Evolutionary conservation across 2,888 invertebrate species (phyloP).

Genomic region (Acronicta leporina): DNA sequence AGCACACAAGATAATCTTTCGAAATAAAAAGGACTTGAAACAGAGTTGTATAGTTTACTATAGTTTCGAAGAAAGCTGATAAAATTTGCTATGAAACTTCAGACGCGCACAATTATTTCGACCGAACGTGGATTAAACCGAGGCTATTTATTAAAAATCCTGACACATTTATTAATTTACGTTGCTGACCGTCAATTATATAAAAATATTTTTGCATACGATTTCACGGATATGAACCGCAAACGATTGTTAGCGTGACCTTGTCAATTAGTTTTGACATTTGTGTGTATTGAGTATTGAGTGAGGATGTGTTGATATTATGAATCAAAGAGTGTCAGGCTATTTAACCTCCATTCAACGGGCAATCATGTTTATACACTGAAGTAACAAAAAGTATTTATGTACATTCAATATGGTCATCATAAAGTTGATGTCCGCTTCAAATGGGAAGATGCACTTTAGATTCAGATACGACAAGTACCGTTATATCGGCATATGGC

Average conservation of each 20-base stretch:
- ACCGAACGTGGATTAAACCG: too few species aligned
- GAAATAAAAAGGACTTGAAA: too few species aligned
- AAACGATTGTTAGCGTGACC: conserved; percentile 39
- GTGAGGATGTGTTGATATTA: conserved; percentile 10
- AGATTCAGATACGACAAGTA: too few species aligned
- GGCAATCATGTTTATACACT: conserved; percentile 12
- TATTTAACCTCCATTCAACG: conserved; percentile 39
- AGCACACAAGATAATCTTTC: too few species aligned
- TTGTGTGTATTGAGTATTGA: conserved; percentile 16
- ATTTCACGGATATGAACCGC: conserved; percentile 27
- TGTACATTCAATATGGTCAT: not conserved
- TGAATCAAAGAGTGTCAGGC: conserved; percentile 32
- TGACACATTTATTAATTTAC: not conserved
- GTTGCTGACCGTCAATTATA: not conserved
- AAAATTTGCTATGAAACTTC: too few species aligned
- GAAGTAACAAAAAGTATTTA: conserved; percentile 6
- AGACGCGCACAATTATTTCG: too few species aligned
- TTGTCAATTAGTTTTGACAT: conserved; percentile 30
- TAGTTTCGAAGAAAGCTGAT: too few species aligned
- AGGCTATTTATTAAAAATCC: not conserved
- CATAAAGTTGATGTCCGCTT: too few species aligned
- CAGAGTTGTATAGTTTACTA: too few species aligned
- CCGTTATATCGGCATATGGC: too few species aligned
- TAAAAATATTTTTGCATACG: not conserved
- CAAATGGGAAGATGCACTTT: too few species aligned